Evolutionary conservation across 1,140 invertebrate genomes (phyloP), one percentile per base, ranked within the genome.

Genomic region (Agraylea sexmaculata): DNA sequence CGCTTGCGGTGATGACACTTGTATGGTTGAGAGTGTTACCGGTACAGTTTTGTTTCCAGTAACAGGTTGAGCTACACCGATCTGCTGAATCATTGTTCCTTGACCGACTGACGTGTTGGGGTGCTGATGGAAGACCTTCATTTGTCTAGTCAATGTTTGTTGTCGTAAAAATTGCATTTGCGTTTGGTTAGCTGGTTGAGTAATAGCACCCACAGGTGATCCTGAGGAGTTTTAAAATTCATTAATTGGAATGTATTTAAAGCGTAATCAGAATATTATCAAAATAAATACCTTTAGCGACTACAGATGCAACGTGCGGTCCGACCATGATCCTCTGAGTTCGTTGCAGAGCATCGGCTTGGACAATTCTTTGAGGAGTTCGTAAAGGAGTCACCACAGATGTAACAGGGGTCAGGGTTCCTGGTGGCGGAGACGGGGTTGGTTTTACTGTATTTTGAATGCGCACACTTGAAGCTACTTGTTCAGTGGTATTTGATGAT

Each of bases 161-260:
- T 69, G 65, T n/a, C 68, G 43, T 37, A 69, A 66, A 28, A 69
- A 59, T 34, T 69, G 65, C 12, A 69, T 51, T 29, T 68, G 66
- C 1, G 62, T 56, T 17, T 59, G 57, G 21, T 55, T 62, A 1
- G 70, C 62, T 5, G 69, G 60, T 49, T 75, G 71, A 4, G 60
- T 64, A 5, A 56, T 48, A 0, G 47, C 36, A 2, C 58, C 51
- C 18, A 69, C 54, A 2, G 64, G n/a, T n/a, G 30, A 31, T 6
- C 15, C 8, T 31, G 15, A 31, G 30, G 15, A 31, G 15, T 18
- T 18, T 34, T 11, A 17, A 5, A 13, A 34, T 17, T n/a, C n/a
- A 17, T 15, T 16, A 23, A 23, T 12, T 31, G 5, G 16, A 7
- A 31, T 12, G 6, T 31, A 8, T 7, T 31, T 12, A 8, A 31